Percentiles rank a stretch among this genome's conserved stretches.
Evolutionary conservation across 2,113 vertebrate genomes (phyloP).

Genomic region (Meles meles): DNA sequence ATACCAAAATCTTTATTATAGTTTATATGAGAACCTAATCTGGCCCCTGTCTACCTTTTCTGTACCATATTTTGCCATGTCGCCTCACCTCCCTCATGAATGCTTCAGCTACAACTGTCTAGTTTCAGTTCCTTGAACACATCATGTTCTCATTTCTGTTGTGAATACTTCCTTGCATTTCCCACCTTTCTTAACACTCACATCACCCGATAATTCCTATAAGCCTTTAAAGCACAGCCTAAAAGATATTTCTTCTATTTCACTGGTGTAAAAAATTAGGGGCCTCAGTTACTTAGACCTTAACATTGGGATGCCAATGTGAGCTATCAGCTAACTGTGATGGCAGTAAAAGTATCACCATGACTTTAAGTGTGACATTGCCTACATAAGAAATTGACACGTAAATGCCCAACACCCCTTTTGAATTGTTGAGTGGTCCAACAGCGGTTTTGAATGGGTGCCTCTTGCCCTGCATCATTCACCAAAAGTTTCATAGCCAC

Average conservation of each 20-base stretch:
- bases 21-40: background rate
- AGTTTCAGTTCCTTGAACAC: background rate
- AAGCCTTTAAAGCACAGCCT: background rate
- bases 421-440: background rate
- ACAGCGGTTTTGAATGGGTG: background rate
- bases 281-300: background rate
- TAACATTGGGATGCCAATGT: background rate
- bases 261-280: slow-evolving; percentile 11
- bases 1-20: background rate
- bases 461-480: background rate
- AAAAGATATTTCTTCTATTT: background rate
- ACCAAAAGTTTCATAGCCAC: background rate
- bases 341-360: background rate
- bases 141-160: background rate
- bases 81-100: background rate
- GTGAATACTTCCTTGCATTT: background rate
- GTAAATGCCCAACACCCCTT: background rate
- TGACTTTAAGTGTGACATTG: background rate
- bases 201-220: background rate
- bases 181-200: background rate
- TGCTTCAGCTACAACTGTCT: background rate
- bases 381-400: background rate
- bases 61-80: background rate
- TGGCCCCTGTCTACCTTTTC: background rate
- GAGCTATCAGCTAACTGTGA: background rate